Base-by-base conservation (phyloP, 2,888 invertebrate species). In the Eulithis testata region DNA sequence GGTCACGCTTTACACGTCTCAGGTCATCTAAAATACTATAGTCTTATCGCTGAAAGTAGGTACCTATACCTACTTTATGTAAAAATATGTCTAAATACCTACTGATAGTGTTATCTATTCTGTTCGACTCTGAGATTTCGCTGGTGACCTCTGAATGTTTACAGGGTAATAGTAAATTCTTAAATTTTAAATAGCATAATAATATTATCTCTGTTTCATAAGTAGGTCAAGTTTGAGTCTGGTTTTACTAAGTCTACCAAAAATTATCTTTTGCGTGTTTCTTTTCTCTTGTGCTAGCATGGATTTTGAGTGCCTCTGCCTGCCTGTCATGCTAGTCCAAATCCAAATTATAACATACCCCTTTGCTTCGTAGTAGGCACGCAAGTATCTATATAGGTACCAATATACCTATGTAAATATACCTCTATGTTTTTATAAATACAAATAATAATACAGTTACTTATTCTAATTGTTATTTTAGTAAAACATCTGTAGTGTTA, bases 11-110 rank as follows among this genome's bases (percentile, higher is more conserved):
- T 60, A 63, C 67, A 63, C 47, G 51, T 53, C 49, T 55, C 57
- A 63, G 66, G 66, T 63, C 67, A 67, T 63, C 53, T 63, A 63
- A 53, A 53, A 63, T 51, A 54, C 66, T 67, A 66, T 63, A 11
- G 44, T 60, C 27, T 54, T 67, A 67, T 67, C 67, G 7, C 50
- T 12, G 37, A 60, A 43, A 53, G 14, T 21, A 21, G 21, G 21
- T 40, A 40, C 9, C 9, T 8, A 21, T 53, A 53, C 37, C 37
- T 52, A 36, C 12, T 31, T 31, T 0, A 31, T 9, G 47, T 47
- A 12, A 8, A 47, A 14, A 47, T 47, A 49, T 21, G 9, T 11
- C 21, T 21, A 21, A 49, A 49, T 21, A 21, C 21, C 8, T 21
- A 11, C 21, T 21, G 49, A 21, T 49, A 21, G 21, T 21, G 21